These are phyloP conservation scores for Diarsia rubi DNA, from an alignment of 2,888 invertebrate genomes.

Conservation along the genomic window DNA sequence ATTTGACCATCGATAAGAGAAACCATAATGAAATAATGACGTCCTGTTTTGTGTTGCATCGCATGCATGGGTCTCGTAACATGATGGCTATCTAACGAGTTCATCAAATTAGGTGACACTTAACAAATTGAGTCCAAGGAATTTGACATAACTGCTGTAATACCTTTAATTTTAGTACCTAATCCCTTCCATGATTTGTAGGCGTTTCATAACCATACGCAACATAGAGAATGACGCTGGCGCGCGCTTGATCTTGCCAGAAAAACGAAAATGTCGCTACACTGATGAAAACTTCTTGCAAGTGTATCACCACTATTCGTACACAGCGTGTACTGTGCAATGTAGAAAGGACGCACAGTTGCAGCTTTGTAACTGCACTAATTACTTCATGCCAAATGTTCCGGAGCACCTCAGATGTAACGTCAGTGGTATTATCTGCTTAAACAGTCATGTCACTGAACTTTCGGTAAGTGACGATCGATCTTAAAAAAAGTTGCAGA, in stretches of 20 bases:
- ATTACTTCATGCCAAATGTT: slow-evolving; percentile 93
- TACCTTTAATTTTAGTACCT: slow-evolving; percentile 32
- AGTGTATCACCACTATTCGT: slow-evolving; percentile 93
- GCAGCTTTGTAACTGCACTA: slow-evolving; percentile 92
- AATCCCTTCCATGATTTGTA: slow-evolving; percentile 67
- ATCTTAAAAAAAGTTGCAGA: not conserved
- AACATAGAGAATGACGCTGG: slow-evolving; percentile 93
- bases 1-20: slow-evolving; percentile 22
- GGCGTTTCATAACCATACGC: slow-evolving; percentile 90
- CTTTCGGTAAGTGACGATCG: slow-evolving; percentile 88
- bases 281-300: slow-evolving; percentile 91
- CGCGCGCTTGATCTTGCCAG: slow-evolving; percentile 91
- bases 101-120: slow-evolving; percentile 51
- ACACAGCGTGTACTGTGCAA: slow-evolving; percentile 94
- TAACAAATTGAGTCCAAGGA: slow-evolving; percentile 62
- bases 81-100: slow-evolving; percentile 55
- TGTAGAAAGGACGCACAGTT: slow-evolving; percentile 93
- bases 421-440: slow-evolving; percentile 92
- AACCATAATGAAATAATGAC: slow-evolving; percentile 12
- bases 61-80: slow-evolving; percentile 25
- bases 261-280: slow-evolving; percentile 94
- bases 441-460: slow-evolving; percentile 92
- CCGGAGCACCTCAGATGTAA: slow-evolving; percentile 91
- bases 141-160: slow-evolving; percentile 40
- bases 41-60: slow-evolving; percentile 33